These are phyloP conservation scores for Lithobius niger DNA, from an alignment of 1,140 invertebrate genomes.

Conservation along the genomic window DNA sequence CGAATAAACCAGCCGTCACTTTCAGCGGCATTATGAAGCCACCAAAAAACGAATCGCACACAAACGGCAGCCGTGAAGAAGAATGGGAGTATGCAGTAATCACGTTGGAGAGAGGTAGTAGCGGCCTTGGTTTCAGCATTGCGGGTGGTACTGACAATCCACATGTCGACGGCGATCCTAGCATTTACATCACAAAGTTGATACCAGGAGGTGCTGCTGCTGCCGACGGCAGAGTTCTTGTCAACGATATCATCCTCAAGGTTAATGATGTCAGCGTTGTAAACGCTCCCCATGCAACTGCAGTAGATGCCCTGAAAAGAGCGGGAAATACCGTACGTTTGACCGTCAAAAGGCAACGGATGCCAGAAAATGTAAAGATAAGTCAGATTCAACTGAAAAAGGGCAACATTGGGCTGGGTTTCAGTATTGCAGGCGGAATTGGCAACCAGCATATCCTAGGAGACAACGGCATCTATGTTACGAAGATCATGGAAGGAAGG, in stretches of 20 bases:
- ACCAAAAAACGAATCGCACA: too few relatives aligned
- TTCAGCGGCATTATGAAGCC: too few relatives aligned
- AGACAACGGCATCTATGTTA: constrained; percentile 97
- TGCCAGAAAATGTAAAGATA: constrained; percentile 38
- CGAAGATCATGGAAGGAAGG: constrained; percentile 94
- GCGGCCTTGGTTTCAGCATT: constrained; percentile 96
- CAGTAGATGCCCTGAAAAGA: constrained; percentile 90
- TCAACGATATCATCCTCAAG: constrained; percentile 76
- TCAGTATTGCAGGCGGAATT: constrained; percentile 94
- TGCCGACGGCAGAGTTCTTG: constrained; percentile 68
- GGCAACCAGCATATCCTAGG: constrained; percentile 95
- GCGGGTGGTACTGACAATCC: constrained; percentile 94
- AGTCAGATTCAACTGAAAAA: constrained; percentile 84
- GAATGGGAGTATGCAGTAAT: constrained; percentile 80
- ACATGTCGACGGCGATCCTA: constrained; percentile 54
- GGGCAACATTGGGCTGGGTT: constrained; percentile 83
- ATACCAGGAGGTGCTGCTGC: constrained; percentile 95
- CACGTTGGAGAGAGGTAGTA: constrained; percentile 62
- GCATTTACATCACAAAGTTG: constrained; percentile 97
- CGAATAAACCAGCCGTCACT: too few relatives aligned
- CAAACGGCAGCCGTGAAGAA: too few relatives aligned
- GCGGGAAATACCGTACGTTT: constrained; percentile 87
- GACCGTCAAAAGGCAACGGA: constrained; percentile 29
- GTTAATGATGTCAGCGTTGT: constrained; percentile 84
- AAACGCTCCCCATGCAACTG: constrained; percentile 79